Evolutionary conservation across 2,888 invertebrate species (phyloP).

Genomic region (Polydesmus complanatus): DNA sequence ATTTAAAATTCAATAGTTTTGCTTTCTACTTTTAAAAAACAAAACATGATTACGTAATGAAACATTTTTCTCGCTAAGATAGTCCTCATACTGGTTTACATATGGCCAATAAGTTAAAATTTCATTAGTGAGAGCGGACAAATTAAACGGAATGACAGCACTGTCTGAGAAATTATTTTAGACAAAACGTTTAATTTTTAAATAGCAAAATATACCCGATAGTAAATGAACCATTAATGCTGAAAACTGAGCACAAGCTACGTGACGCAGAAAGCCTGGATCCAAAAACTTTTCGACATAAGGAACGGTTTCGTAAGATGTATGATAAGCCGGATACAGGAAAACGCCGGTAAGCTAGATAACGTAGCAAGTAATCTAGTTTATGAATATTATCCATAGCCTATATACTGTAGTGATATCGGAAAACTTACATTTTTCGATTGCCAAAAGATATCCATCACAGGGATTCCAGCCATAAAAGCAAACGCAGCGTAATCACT

Average conservation of each 20-base stretch:
- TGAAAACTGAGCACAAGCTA: constrained; percentile 19
- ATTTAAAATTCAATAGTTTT: too few relatives aligned
- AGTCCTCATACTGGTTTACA: neutral
- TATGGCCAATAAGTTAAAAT: neutral
- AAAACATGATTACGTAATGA: constrained; percentile 1
- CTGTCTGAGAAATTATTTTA: neutral
- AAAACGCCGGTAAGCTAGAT: too few relatives aligned
- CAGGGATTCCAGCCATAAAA: constrained; percentile 12
- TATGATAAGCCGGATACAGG: constrained; percentile 32
- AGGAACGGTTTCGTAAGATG: constrained; percentile 31
- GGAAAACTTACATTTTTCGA: neutral
- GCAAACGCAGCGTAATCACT: constrained; percentile 15
- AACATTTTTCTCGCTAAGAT: neutral
- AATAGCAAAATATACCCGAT: constrained; percentile 11
- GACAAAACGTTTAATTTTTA: neutral
- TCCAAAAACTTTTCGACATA: constrained; percentile 30
- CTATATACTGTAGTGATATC: neutral
- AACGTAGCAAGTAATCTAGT: too few relatives aligned
- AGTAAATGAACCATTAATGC: constrained; percentile 12
- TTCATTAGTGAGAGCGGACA: neutral
- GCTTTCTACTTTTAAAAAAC: too few relatives aligned
- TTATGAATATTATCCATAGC: too few relatives aligned
- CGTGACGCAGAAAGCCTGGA: constrained; percentile 27
- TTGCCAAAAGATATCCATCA: constrained; percentile 11
- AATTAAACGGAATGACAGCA: neutral